phyloP scores from a whole-genome alignment of 2,113 vertebrate species.

The Macaca fascicularis region DNA sequence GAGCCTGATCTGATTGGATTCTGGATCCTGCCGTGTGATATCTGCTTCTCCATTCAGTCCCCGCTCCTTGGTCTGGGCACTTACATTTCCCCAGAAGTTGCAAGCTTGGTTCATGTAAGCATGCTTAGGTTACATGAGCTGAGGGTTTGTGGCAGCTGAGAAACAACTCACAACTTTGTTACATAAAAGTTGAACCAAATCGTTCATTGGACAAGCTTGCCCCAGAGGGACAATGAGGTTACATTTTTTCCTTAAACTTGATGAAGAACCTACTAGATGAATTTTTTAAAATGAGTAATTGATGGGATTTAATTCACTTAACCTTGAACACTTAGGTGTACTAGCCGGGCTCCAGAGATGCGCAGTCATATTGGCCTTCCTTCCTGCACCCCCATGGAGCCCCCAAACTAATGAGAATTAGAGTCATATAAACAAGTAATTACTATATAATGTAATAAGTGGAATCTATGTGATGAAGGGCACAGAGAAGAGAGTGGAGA shows the following conservation, averaged over 20 bases:
- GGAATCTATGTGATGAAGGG: background rate
- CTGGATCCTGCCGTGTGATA: too few species aligned
- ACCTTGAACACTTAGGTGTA: background rate
- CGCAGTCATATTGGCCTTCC: background rate
- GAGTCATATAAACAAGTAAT: background rate
- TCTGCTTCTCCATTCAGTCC: too few species aligned
- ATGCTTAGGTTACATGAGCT: too few species aligned
- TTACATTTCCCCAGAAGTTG: too few species aligned
- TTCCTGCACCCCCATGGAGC: background rate
- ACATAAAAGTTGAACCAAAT: too few species aligned
- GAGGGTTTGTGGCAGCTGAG: too few species aligned
- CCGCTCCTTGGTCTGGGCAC: too few species aligned
- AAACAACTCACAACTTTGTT: too few species aligned
- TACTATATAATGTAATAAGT: background rate
- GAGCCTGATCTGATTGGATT: too few species aligned
- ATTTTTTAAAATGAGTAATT: background rate
- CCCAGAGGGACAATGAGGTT: background rate
- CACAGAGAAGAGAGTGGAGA: background rate
- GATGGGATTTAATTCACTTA: background rate
- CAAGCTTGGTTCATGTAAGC: too few species aligned
- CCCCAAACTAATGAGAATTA: too few species aligned
- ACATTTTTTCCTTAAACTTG: background rate
- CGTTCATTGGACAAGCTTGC: too few species aligned
- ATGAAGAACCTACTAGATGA: background rate
- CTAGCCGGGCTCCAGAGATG: accelerated